These are phyloP conservation scores for Pimephales promelas DNA, from an alignment of 2,113 vertebrate species.

Conservation along the genomic window DNA sequence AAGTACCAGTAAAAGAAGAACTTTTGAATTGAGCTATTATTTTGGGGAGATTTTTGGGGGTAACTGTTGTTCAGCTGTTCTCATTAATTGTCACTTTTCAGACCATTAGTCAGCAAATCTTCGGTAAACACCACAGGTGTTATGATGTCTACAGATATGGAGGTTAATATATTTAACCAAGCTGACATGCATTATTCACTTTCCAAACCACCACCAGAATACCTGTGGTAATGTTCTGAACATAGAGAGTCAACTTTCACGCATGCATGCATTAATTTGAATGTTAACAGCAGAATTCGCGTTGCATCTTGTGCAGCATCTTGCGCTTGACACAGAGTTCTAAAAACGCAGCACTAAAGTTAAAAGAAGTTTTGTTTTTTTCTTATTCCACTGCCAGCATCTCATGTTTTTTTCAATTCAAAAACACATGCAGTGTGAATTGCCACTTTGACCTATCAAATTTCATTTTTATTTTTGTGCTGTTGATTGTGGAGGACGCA, in stretches of 20 bases:
- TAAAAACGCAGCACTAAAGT: not conserved
- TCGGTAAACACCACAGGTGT: not conserved
- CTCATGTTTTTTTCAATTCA: not conserved
- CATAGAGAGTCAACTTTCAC: too few relatives aligned
- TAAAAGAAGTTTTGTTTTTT: not conserved
- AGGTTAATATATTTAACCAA: slow-evolving; percentile 7
- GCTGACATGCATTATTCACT: not conserved
- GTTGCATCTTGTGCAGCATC: not conserved
- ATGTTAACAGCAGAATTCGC: too few relatives aligned
- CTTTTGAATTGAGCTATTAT: not conserved
- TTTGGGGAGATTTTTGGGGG: not conserved
- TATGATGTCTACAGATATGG: not conserved
- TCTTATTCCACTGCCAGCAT: not conserved
- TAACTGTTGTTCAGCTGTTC: not conserved
- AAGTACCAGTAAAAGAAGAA: not conserved
- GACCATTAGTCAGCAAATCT: not conserved
- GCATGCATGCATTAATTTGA: too few relatives aligned
- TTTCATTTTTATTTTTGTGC: not conserved
- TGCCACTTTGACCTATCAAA: not conserved
- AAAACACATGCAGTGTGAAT: not conserved
- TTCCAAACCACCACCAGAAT: too few relatives aligned
- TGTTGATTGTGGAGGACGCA: not conserved
- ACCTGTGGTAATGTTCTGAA: too few relatives aligned
- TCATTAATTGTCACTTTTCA: not conserved
- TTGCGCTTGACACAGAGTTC: not conserved